Base-by-base conservation (phyloP, 1,140 invertebrate genomes). In the Zaprionus lachaisei region DNA sequence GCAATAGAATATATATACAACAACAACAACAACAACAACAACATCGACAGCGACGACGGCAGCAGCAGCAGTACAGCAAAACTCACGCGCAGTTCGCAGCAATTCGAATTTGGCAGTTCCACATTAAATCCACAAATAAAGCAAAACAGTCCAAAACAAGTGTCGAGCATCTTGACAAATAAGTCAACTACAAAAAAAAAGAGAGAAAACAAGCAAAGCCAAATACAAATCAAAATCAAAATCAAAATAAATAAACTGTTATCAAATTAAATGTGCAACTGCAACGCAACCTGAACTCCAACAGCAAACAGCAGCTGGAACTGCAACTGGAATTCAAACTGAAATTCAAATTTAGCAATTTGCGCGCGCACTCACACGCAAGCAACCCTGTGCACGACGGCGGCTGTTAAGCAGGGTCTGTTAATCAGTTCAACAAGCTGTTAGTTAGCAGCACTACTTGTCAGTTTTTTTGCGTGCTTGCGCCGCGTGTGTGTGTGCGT, bases 391-490 rank as follows among this genome's bases (percentile, higher is more conserved):
- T 47, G 84, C 83, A 83, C 78, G 84, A 77, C 80, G 78, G 67
- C 28, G 47, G 26, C 61, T 77, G 69, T 72, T 72, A 72, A 60
- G 44, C 72, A 56, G 56, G 41, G 37, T 20, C 49, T 24, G 56
- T 56, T 47, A 84, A 76, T 60, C 68, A 62, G 68, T 37, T 72
- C 61, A 57, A 41, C 22, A 41, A 41, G 62, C 83, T 67, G 75
- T 82, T 73, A 79, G 77, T 54, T 67, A 86, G 78, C 83, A 83
- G 72, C 78, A 34, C 41, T 61, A 76, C 54, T 70, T 87, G 84
- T 87, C 84, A 87, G 84, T 89, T 86, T 79, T 58, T 58, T 76
- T 80, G 66, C 67, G 69, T 74, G 76, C 77, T 72, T 82, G 73
- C 78, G 64, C 64, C 64, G 78, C 78, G 81, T 60, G 64, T 68